phyloP scores from a whole-genome alignment of 2,113 vertebrate genomes.

The Aspiorhynchus laticeps region DNA sequence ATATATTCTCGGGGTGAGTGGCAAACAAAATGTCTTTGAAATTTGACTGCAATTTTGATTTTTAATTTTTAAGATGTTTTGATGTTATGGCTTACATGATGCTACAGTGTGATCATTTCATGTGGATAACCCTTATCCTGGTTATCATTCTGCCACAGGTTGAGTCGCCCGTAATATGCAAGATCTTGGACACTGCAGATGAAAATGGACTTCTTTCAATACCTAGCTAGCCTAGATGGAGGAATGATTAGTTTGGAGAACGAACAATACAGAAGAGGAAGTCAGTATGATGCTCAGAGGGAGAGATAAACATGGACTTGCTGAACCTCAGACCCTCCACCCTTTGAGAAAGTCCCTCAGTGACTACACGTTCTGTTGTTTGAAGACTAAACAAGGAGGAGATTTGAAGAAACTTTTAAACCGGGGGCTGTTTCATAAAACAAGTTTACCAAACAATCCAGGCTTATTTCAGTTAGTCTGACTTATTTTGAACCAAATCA shows the following conservation, averaged over 20 bases:
- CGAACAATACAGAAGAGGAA: background rate
- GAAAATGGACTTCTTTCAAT: constrained; percentile 93
- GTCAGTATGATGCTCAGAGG: background rate
- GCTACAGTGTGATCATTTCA: background rate
- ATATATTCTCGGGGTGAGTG: constrained; percentile 94
- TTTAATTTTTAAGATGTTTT: background rate
- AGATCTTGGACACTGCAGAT: constrained; percentile 94
- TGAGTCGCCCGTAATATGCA: constrained; percentile 97
- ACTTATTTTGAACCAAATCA: too few relatives aligned
- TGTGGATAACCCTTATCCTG: background rate
- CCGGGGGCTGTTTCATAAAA: too few relatives aligned
- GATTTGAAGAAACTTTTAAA: background rate
- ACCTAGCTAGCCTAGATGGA: constrained; percentile 76
- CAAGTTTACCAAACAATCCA: too few relatives aligned
- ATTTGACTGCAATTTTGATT: background rate
- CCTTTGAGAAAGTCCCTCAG: constrained; percentile 15
- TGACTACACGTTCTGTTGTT: background rate
- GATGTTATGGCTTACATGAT: background rate
- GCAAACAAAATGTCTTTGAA: background rate
- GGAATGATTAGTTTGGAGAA: background rate
- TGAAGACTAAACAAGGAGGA: background rate
- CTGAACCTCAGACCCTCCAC: constrained; percentile 6
- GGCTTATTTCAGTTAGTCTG: too few relatives aligned
- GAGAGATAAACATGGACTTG: background rate
- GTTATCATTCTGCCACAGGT: constrained; percentile 72